Conservation (phyloP, 2,888 invertebrate species). For the Eristalis arbustorum region DNA sequence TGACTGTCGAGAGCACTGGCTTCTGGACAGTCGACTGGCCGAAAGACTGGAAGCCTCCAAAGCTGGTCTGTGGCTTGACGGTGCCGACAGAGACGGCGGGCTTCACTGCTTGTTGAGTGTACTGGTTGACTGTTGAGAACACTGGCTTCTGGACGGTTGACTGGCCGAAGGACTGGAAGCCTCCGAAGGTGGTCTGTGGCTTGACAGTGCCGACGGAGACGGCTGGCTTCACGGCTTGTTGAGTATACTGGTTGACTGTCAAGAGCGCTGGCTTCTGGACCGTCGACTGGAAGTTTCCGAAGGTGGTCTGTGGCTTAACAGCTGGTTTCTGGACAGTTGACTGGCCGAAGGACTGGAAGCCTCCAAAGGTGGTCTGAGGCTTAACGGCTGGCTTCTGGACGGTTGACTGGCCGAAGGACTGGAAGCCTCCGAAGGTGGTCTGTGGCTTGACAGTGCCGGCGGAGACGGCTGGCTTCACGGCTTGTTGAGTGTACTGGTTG, state of each 20-base stretch:
- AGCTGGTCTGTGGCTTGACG: constrained; percentile 19
- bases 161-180: neutral
- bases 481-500: neutral
- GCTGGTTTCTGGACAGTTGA: too few species aligned
- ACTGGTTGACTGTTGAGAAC: neutral
- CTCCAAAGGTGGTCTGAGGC: too few species aligned
- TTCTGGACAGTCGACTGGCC: constrained; percentile 28
- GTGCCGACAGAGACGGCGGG: neutral
- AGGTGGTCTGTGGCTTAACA: neutral
- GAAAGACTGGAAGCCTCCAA: neutral
- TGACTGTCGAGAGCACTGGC: constrained; percentile 1
- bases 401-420: neutral
- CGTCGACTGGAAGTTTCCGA: neutral
- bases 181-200: neutral
- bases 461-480: neutral
- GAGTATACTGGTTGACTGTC: neutral
- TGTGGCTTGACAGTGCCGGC: neutral
- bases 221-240: neutral
- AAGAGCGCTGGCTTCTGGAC: neutral
- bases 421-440: neutral
- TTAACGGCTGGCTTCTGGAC: constrained; percentile 4
- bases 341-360: too few species aligned
- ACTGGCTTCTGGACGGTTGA: neutral
- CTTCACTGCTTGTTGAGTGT: neutral
- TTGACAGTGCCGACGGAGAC: neutral